Evolutionary conservation across 35 echinoderm and acorn worm genomes (phyloP), one percentile per base, ranked within the genome.

Genomic region (Stichopus chloronotus): DNA sequence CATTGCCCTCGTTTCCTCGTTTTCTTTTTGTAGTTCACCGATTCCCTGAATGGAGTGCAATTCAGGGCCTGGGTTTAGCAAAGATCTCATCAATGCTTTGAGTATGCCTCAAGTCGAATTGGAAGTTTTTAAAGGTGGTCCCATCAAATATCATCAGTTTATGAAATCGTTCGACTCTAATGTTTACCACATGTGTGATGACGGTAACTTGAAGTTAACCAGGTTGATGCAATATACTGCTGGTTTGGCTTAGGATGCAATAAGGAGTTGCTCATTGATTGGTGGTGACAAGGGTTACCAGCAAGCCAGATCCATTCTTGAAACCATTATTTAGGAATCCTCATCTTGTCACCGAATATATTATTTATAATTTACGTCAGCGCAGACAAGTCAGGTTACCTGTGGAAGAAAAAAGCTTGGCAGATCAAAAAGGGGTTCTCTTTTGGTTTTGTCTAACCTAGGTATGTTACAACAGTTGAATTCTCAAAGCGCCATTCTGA

Each of bases 241-340:
- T 10, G 90, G 90, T 9, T 30, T 74, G 22, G 72, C 90, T 79
- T 58, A 84, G 59, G 91, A 92, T 19, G 91, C 91, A 16, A 83
- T 53, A 55, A 7, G 52, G 11, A 12, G 52, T 21, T 56, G 80
- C 52, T 53, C 53, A 16, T 83, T 83, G 13, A 17, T 56, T 55
- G 52, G 91, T 56, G 91, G 60, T 69, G 58, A 19, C 5, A 83
- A 22, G 17, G 79, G 80, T 17, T 92, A 92, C 17, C 17, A 4
- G 14, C 79, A 68, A 68, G 91, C 91, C 5, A 21, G 19, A 9
- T 68, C 54, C 20, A 69, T 69, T 22, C 43, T 92, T 22, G 78
- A 92, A n/a, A 63, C 11, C n/a, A 57, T n/a, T 58, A 8, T 92
- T 92, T 92, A 80, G 91, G 24, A 92, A 92, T 30, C 22, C 78